These are phyloP conservation scores for Mongoloraphidia duomilia DNA, from an alignment of 2,888 invertebrate genomes.

Conservation along the genomic window DNA sequence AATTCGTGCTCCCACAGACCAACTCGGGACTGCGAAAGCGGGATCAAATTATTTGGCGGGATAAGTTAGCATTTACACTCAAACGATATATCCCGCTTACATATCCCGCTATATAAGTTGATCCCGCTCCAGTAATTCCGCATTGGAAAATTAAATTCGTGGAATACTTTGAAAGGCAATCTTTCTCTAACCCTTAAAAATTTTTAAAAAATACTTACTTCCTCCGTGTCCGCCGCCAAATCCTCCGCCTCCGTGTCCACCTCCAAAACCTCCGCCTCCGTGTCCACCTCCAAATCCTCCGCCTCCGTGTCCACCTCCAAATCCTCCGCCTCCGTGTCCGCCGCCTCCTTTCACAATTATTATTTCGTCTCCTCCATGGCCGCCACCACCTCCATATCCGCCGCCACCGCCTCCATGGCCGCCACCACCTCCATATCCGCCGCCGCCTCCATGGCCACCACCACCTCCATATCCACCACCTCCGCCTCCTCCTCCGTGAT, in stretches of 20 bases:
- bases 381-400: constrained; percentile 6
- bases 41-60: no score
- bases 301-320: constrained; percentile 2
- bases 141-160: no score
- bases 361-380: constrained; percentile 2
- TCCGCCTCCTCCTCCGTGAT: constrained; percentile 5
- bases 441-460: constrained; percentile 4
- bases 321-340: constrained; percentile 4
- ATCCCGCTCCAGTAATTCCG: no score
- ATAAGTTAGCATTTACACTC: no score
- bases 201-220: no score
- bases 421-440: constrained; percentile 8
- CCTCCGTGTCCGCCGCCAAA: neutral
- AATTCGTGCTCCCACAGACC: no score
- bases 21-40: no score
- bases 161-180: no score
- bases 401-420: constrained; percentile 9
- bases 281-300: constrained; percentile 5
- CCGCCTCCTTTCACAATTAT: constrained; percentile 1
- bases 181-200: no score
- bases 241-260: neutral
- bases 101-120: no score
- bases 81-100: no score
- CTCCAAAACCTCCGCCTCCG: constrained; percentile 7
- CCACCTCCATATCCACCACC: constrained; percentile 12